Evolutionary conservation across 2,113 vertebrate genomes (phyloP).

Genomic region (Festucalex cinctus): DNA sequence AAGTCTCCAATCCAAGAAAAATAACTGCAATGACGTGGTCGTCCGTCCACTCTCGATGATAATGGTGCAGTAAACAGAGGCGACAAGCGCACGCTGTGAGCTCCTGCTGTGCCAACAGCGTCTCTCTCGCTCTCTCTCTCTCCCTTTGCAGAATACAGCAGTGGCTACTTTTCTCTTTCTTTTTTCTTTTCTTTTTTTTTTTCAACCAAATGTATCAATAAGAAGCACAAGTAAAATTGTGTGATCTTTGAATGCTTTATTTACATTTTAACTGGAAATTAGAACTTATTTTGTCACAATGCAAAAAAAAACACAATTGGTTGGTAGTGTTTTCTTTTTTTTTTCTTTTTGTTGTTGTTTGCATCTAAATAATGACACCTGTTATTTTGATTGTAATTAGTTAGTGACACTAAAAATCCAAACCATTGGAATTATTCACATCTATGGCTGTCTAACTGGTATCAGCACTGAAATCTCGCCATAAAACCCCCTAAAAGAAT

Average conservation of each 20-base stretch:
- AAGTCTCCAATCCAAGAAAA: neutral
- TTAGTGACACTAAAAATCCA: neutral
- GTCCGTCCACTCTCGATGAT: slow-evolving; percentile 3
- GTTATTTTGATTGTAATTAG: neutral
- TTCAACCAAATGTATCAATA: neutral
- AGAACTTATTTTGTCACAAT: neutral
- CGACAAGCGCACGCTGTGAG: slow-evolving; percentile 7
- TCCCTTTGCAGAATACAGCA: neutral
- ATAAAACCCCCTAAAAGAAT: neutral
- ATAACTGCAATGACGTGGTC: neutral
- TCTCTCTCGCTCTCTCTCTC: neutral
- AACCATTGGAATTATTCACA: neutral
- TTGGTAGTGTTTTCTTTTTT: neutral
- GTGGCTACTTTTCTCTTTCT: neutral
- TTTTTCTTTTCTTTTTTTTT: neutral
- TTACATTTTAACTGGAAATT: neutral
- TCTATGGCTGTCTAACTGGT: neutral
- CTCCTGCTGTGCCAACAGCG: slow-evolving; percentile 3
- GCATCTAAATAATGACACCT: neutral
- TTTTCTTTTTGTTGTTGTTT: neutral
- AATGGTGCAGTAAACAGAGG: slow-evolving; percentile 6
- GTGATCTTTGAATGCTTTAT: neutral
- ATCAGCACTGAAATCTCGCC: neutral
- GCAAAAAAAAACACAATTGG: neutral
- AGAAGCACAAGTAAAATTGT: neutral